Evolutionary conservation across 2,888 invertebrate species (phyloP).

Genomic region (Allophyes oxyacanthae): DNA sequence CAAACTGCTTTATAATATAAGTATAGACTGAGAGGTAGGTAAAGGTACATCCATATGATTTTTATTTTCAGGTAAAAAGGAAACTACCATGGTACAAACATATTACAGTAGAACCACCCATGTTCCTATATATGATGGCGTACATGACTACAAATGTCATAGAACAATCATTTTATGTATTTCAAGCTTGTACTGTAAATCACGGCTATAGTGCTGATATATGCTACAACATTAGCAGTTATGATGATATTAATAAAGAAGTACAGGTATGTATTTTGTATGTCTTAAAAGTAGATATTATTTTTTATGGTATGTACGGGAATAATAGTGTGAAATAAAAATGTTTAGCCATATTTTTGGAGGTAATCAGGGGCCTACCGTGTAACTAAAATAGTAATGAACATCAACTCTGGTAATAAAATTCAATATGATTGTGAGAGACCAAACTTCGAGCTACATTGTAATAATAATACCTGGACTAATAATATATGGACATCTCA

Average conservation of each 20-base stretch:
- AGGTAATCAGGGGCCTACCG: too few relatives aligned
- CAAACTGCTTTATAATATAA: too few relatives aligned
- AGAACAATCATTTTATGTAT: conserved; percentile 94
- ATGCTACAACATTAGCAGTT: conserved; percentile 89
- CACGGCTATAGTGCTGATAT: conserved; percentile 91
- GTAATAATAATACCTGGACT: too few relatives aligned
- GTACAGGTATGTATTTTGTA: conserved; percentile 89
- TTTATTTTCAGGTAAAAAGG: conserved; percentile 59
- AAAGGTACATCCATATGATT: conserved; percentile 9
- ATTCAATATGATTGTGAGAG: too few relatives aligned
- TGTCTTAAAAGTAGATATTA: too few relatives aligned
- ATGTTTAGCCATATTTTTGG: too few relatives aligned
- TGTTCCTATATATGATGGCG: conserved; percentile 97
- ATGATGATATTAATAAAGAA: conserved; percentile 90
- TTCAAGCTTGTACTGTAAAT: conserved; percentile 94
- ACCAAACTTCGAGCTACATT: too few relatives aligned
- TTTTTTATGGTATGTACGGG: conserved; percentile 1
- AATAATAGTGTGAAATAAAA: too few relatives aligned
- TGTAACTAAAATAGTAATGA: too few relatives aligned
- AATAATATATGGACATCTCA: too few relatives aligned
- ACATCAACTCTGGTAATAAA: too few relatives aligned
- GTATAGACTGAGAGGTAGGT: too few relatives aligned
- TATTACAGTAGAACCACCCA: conserved; percentile 95
- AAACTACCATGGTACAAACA: conserved; percentile 78
- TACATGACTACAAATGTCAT: conserved; percentile 94